Evolutionary conservation across 2,797 vertebrate species (phyloP).

Genomic region (Macrochelys suwanniensis): DNA sequence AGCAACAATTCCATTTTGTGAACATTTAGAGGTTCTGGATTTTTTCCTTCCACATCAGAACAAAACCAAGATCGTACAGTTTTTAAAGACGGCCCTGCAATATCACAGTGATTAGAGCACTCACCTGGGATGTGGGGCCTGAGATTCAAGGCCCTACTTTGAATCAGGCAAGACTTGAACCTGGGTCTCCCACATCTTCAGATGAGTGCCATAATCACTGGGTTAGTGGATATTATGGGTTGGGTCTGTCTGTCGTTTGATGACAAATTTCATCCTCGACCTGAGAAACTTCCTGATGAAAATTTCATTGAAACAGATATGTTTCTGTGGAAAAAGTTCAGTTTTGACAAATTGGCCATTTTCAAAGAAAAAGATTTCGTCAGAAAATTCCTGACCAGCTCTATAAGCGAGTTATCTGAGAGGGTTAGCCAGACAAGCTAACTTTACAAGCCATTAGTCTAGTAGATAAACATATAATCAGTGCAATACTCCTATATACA

Average conservation of each 20-base stretch:
- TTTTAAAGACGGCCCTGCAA: not conserved
- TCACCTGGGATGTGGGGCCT: not conserved
- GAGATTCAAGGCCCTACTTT: not conserved
- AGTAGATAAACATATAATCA: not conserved
- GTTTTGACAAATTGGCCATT: not conserved
- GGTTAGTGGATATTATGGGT: not conserved
- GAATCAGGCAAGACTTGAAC: not conserved
- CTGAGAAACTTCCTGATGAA: not conserved
- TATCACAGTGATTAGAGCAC: not conserved
- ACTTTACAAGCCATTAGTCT: not conserved
- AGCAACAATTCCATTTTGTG: not conserved
- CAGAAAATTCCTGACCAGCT: not conserved
- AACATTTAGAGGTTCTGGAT: not conserved
- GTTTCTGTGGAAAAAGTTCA: not conserved
- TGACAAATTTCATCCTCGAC: not conserved
- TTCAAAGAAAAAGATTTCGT: not conserved
- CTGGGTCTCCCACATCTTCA: not conserved
- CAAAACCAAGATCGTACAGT: not conserved
- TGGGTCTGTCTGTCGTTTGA: not conserved
- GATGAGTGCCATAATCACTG: not conserved
- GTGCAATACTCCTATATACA: not conserved
- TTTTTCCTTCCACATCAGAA: not conserved
- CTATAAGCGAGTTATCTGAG: not conserved
- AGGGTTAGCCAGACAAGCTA: accelerated
- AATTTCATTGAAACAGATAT: not conserved